Conservation (phyloP, 2,113 vertebrate species). For the Daboia siamensis region DNA sequence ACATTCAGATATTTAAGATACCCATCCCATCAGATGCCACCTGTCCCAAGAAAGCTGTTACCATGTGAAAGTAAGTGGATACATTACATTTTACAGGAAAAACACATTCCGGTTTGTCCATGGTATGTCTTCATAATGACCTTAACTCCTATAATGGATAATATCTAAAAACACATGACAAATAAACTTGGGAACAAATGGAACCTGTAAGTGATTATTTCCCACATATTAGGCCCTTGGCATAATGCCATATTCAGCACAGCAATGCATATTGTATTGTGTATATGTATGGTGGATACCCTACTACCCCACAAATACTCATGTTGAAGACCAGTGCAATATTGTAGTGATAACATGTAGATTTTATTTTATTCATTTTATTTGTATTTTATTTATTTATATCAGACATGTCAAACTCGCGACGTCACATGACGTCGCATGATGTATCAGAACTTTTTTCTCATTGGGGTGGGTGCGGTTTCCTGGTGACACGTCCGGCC, state of each 20-base stretch:
- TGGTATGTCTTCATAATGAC: neutral
- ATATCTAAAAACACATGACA: neutral
- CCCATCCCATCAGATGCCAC: neutral
- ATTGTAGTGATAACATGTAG: neutral
- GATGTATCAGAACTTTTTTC: too few species aligned
- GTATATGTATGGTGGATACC: neutral
- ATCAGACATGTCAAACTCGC: too few species aligned
- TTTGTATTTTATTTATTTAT: neutral
- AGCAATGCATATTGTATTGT: neutral
- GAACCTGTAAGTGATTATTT: neutral
- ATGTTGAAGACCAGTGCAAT: neutral
- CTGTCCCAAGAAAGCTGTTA: neutral
- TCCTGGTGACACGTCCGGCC: too few species aligned
- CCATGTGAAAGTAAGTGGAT: neutral
- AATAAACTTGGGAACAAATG: neutral
- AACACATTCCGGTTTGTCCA: neutral
- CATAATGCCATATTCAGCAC: neutral
- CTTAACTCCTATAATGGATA: neutral
- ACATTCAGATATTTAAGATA: neutral
- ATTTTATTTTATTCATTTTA: neutral
- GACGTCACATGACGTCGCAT: too few species aligned
- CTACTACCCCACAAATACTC: neutral
- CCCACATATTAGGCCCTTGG: neutral
- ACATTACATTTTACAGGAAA: neutral
- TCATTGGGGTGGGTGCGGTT: too few species aligned